A percentile compares a stretch with the other conserved stretches of the same genome.
phyloP scores from a whole-genome alignment of 2,113 vertebrate genomes.

The Trinectes maculatus region DNA sequence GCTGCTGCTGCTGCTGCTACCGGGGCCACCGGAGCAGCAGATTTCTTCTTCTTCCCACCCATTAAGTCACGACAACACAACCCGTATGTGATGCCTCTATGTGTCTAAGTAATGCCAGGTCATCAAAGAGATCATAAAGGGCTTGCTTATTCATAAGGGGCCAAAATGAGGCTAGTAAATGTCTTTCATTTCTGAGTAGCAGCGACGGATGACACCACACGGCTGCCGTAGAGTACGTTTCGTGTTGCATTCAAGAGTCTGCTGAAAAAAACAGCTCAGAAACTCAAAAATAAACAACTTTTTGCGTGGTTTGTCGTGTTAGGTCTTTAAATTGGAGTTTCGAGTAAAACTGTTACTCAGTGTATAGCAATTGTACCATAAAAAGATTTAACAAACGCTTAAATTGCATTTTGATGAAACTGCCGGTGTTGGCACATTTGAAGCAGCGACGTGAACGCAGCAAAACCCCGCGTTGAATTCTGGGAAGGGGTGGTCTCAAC shows the following conservation, averaged over 20 bases:
- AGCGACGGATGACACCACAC: neutral
- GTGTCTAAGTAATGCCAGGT: neutral
- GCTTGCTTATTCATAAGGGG: neutral
- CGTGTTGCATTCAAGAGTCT: constrained; percentile 1
- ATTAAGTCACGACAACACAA: constrained; percentile 62
- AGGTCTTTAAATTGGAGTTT: no score
- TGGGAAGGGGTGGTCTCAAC: constrained; percentile 55
- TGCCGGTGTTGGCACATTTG: neutral
- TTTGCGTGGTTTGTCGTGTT: neutral
- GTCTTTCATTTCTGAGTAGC: neutral
- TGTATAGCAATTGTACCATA: no score
- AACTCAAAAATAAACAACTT: neutral
- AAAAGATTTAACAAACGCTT: no score
- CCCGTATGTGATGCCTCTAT: neutral
- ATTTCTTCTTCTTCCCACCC: constrained; percentile 95
- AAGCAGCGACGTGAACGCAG: neutral
- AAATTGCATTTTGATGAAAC: no score
- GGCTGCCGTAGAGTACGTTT: neutral
- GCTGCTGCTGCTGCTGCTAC: constrained; percentile 47
- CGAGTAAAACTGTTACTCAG: no score
- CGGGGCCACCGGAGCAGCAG: constrained; percentile 51
- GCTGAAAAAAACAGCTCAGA: neutral
- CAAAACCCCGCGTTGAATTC: constrained; percentile 48
- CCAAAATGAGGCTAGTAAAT: neutral
- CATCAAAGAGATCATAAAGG: neutral